Evolutionary conservation across 2,113 vertebrate species (phyloP).

Genomic region (Proteles cristata): DNA sequence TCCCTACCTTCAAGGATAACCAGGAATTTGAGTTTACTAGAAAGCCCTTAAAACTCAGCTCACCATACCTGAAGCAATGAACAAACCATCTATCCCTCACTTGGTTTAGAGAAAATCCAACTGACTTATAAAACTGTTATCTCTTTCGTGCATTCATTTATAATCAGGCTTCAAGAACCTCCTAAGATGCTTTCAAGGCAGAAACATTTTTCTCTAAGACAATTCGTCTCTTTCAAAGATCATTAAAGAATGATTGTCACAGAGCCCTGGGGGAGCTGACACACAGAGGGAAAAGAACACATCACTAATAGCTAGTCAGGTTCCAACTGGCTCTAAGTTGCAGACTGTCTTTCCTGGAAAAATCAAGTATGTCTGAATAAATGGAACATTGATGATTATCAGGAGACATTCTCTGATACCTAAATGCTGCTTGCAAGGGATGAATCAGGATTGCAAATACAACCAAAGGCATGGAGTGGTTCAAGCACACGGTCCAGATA

Average conservation of each 20-base stretch:
- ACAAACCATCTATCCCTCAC: neutral
- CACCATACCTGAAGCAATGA: constrained; percentile 19
- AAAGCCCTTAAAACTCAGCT: constrained; percentile 22
- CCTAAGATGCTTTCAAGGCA: constrained; percentile 60
- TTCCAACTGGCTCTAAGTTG: constrained; percentile 60
- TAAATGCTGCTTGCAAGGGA: constrained; percentile 41
- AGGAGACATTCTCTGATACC: constrained; percentile 27
- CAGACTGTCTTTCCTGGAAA: constrained; percentile 59
- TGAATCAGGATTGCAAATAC: constrained; percentile 31
- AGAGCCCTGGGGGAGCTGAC: constrained; percentile 28
- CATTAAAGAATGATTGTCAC: constrained; percentile 70
- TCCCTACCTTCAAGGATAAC: neutral
- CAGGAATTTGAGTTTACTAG: neutral
- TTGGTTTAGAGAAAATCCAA: constrained; percentile 3
- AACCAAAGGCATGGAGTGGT: constrained; percentile 43
- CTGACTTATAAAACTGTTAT: constrained; percentile 46
- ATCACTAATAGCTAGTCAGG: constrained; percentile 61
- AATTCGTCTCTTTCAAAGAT: constrained; percentile 74
- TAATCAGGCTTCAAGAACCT: constrained; percentile 69
- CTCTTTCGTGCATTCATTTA: constrained; percentile 70
- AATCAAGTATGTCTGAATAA: constrained; percentile 50
- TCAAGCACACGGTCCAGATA: neutral
- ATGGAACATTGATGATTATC: constrained; percentile 43
- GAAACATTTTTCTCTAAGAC: constrained; percentile 68
- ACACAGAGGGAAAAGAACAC: constrained; percentile 61